These are phyloP conservation scores for Bos indicus DNA, from an alignment of 2,113 vertebrate genomes.

Conservation along the genomic window DNA sequence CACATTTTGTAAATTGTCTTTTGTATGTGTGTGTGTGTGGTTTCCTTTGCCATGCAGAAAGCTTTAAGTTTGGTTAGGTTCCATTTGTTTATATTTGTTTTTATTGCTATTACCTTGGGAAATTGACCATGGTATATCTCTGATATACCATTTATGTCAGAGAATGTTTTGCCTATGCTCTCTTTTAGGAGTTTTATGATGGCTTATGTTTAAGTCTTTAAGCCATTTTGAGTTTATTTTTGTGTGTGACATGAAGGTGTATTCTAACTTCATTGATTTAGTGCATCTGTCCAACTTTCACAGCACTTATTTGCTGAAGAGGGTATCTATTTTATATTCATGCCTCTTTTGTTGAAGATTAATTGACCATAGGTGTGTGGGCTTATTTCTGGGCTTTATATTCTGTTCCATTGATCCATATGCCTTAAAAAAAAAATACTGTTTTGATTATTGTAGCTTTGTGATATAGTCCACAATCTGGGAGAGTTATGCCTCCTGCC, in stretches of 20 bases:
- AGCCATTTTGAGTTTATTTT: not conserved
- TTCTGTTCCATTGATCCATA: not conserved
- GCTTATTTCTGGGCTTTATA: not conserved
- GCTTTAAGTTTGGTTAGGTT: not conserved
- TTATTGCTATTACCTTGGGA: not conserved
- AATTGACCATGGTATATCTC: not conserved
- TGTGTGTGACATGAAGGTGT: not conserved
- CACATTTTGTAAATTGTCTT: not conserved
- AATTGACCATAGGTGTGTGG: not conserved
- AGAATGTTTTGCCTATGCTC: not conserved
- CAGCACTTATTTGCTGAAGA: not conserved
- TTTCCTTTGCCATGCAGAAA: not conserved
- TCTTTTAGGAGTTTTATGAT: not conserved
- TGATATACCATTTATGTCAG: not conserved
- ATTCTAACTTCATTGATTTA: not conserved
- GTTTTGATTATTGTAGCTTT: not conserved
- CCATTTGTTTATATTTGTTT: not conserved
- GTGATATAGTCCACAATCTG: not conserved
- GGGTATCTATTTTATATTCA: not conserved
- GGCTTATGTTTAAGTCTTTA: not conserved
- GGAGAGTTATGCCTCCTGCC: not conserved
- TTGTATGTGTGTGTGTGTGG: not conserved
- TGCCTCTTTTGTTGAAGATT: not conserved
- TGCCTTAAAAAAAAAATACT: not conserved
- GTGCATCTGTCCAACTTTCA: not conserved